Conservation (phyloP, 2,888 invertebrate genomes). For the Agrochola lota region DNA sequence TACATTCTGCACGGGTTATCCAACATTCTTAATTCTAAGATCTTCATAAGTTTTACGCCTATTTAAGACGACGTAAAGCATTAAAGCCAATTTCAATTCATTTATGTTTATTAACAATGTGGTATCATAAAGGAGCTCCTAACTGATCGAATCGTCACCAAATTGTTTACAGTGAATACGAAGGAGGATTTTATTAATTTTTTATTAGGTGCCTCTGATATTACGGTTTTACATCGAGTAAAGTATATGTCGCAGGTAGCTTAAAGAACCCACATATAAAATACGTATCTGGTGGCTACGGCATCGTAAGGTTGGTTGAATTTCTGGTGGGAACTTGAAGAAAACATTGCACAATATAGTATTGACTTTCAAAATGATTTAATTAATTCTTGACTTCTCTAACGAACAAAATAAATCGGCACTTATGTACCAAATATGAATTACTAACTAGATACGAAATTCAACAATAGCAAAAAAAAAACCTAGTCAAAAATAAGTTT, state of each 20-base stretch:
- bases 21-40: conserved; percentile 41
- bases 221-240: background rate
- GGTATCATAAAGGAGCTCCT: conserved; percentile 25
- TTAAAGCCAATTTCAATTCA: conserved; percentile 39
- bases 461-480: background rate
- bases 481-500: background rate
- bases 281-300: background rate
- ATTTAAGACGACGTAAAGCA: conserved; percentile 38
- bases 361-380: background rate
- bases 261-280: background rate
- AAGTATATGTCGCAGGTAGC: conserved; percentile 37
- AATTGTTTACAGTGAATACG: conserved; percentile 28
- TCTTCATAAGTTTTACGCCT: conserved; percentile 15
- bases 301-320: background rate
- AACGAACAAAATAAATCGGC: background rate
- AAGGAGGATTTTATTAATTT: conserved; percentile 51
- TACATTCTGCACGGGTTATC: conserved; percentile 26
- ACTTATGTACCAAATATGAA: background rate
- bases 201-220: conserved; percentile 44
- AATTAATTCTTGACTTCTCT: background rate
- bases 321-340: background rate
- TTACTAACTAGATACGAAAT: background rate
- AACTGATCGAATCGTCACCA: conserved; percentile 27
- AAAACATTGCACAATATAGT: background rate
- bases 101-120: conserved; percentile 49